These are phyloP conservation scores for Isurus oxyrinchus DNA, from an alignment of 2,113 vertebrate species.

Conservation along the genomic window DNA sequence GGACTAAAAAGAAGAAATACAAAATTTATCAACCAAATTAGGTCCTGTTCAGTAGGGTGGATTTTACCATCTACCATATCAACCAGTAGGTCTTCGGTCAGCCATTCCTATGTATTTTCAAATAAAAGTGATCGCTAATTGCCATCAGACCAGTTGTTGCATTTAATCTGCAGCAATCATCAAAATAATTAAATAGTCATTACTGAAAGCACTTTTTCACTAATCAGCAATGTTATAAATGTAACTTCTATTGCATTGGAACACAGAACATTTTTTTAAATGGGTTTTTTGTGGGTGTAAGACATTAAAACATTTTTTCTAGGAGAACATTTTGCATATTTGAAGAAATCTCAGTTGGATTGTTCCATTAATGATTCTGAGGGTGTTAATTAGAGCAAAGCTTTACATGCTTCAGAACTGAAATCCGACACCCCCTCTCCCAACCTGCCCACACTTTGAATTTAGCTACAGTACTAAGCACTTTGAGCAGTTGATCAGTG, in stretches of 20 bases:
- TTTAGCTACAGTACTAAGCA: neutral
- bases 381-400: neutral
- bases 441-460: neutral
- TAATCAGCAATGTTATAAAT: neutral
- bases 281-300: neutral
- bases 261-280: neutral
- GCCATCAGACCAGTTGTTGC: neutral
- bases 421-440: neutral
- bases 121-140: neutral
- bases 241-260: neutral
- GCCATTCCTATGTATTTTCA: neutral
- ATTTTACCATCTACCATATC: neutral
- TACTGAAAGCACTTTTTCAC: slow-evolving; percentile 13
- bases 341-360: slow-evolving; percentile 10
- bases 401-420: neutral
- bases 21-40: neutral
- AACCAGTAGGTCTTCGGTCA: neutral
- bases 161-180: neutral
- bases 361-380: neutral
- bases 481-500: neutral
- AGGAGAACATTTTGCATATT: slow-evolving; percentile 4
- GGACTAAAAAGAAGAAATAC: neutral
- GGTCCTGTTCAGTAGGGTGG: neutral
- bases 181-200: slow-evolving; percentile 18
- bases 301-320: neutral